These are phyloP conservation scores for Noctilio leporinus DNA, from an alignment of 2,113 vertebrate species.

Conservation along the genomic window DNA sequence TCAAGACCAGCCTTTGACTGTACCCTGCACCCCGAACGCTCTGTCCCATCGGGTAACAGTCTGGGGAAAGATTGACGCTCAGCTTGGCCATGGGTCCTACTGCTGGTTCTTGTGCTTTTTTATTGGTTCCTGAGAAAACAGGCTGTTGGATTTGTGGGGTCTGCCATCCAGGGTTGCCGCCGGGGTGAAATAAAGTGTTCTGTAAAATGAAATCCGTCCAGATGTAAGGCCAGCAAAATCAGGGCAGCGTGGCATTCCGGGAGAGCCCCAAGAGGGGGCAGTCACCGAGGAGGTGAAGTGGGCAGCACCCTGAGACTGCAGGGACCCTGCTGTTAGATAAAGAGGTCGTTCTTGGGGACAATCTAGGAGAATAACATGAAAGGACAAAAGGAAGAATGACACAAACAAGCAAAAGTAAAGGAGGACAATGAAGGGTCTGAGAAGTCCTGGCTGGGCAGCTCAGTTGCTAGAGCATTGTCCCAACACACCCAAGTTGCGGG, in stretches of 20 bases:
- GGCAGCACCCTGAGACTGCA: fast-evolving
- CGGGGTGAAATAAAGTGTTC: not conserved
- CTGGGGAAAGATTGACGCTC: not conserved
- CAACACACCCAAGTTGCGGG: too few species aligned
- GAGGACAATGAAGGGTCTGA: not conserved
- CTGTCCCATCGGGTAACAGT: not conserved
- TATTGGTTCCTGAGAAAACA: not conserved
- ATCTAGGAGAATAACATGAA: not conserved
- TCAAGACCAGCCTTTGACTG: not conserved
- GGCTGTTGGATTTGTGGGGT: not conserved
- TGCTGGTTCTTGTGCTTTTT: not conserved
- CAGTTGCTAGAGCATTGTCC: too few species aligned
- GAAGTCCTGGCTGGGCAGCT: too few species aligned
- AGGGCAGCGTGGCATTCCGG: not conserved
- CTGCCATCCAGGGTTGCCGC: not conserved
- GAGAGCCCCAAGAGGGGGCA: not conserved
- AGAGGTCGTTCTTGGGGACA: fast-evolving
- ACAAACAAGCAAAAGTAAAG: not conserved
- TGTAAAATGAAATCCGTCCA: not conserved
- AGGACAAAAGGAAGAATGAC: not conserved
- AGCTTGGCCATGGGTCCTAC: not conserved
- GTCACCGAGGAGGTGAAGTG: not conserved
- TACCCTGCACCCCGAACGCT: not conserved
- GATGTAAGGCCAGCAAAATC: not conserved
- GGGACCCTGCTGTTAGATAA: not conserved